Conservation (phyloP, 2,888 invertebrate genomes). For the Conomelus anceps region DNA sequence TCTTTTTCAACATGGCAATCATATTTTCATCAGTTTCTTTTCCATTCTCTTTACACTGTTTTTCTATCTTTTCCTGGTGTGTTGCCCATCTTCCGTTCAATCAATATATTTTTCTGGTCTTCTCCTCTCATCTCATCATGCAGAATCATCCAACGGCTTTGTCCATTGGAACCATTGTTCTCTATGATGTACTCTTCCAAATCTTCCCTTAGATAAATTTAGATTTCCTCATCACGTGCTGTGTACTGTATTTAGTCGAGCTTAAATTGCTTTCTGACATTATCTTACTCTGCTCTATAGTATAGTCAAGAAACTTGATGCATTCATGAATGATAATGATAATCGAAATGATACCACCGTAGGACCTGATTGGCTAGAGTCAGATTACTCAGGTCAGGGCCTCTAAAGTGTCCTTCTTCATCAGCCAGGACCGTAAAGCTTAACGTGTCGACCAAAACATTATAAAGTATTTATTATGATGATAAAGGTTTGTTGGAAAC, state of each 20-base stretch:
- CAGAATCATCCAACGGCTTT: not conserved
- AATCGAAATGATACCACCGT: no score
- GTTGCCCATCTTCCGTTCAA: not conserved
- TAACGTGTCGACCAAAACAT: no score
- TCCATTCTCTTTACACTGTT: not conserved
- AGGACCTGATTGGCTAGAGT: no score
- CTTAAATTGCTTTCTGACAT: not conserved
- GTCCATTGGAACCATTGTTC: no score
- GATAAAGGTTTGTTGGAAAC: no score
- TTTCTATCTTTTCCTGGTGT: not conserved
- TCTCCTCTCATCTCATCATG: not conserved
- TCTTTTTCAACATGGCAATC: not conserved
- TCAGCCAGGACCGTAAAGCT: no score
- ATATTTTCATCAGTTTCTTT: not conserved
- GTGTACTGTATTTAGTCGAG: not conserved
- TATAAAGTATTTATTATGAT: no score
- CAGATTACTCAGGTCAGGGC: no score
- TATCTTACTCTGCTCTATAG: no score
- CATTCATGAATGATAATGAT: no score
- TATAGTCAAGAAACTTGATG: no score
- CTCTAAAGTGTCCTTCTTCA: no score
- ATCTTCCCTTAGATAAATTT: not conserved
- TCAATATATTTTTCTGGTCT: not conserved
- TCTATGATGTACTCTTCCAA: not conserved
- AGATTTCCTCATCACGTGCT: not conserved